Conservation (phyloP, 2,888 invertebrate genomes). For the Cryptocephalus primarius region DNA sequence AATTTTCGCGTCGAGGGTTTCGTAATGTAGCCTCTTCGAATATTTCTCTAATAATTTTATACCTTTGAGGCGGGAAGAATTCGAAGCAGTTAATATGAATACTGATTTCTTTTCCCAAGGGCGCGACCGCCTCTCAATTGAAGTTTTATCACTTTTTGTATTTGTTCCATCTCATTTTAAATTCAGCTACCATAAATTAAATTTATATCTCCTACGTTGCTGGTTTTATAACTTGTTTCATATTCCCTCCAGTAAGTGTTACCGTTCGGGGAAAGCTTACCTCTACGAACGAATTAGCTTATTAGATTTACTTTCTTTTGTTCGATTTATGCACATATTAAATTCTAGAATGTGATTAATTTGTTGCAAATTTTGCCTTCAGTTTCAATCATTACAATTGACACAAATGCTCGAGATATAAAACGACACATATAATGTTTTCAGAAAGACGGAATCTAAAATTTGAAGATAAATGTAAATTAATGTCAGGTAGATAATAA, state of each 20-base stretch:
- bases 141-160: constrained; percentile 27
- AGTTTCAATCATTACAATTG: too few relatives aligned
- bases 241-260: constrained; percentile 4
- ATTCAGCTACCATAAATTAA: constrained; percentile 18
- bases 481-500: too few relatives aligned
- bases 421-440: too few relatives aligned
- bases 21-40: constrained; percentile 32
- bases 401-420: too few relatives aligned
- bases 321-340: too few relatives aligned
- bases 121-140: constrained; percentile 21
- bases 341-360: too few relatives aligned
- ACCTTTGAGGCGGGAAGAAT: constrained; percentile 25
- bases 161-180: constrained; percentile 18
- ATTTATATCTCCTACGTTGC: constrained; percentile 16
- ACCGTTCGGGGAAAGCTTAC: constrained; percentile 4
- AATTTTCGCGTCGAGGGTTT: constrained; percentile 27
- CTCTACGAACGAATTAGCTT: background rate
- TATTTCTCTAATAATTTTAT: constrained; percentile 37
- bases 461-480: too few relatives aligned
- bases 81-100: constrained; percentile 3
- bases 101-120: constrained; percentile 26
- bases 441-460: too few relatives aligned
- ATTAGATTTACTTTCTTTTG: background rate
- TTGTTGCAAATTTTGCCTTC: too few relatives aligned
- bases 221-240: constrained; percentile 12